Conservation (phyloP, 1,140 invertebrate genomes). For the Harpegnathos saltator region DNA sequence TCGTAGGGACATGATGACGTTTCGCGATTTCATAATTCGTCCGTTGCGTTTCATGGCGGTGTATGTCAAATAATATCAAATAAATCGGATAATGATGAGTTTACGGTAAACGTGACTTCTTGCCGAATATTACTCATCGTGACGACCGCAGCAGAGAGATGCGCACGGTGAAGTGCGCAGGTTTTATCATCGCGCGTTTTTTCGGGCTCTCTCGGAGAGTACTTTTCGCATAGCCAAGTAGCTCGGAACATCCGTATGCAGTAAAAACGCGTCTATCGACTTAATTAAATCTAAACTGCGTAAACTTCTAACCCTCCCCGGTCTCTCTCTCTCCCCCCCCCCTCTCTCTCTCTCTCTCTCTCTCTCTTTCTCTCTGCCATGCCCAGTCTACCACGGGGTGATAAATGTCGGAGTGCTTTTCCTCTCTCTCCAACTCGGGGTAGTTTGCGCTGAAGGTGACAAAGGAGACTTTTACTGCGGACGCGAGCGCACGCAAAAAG, state of each 20-base stretch:
- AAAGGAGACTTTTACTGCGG: conserved; percentile 59
- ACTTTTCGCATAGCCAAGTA: neutral
- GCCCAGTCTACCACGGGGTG: neutral
- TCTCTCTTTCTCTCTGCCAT: no score
- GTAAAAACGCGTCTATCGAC: conserved; percentile 24
- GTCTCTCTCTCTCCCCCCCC: neutral
- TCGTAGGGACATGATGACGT: no score
- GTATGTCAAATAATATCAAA: no score
- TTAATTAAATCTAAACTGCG: conserved; percentile 48
- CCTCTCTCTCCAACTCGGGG: neutral
- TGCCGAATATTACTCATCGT: neutral
- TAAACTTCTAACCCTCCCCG: conserved; percentile 8
- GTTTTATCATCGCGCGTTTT: no score
- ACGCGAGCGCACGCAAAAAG: conserved; percentile 41
- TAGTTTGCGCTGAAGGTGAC: conserved; percentile 32
- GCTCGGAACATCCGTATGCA: neutral
- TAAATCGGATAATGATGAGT: no score
- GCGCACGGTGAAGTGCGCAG: no score
- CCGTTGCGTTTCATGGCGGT: no score
- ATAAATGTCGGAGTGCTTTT: conserved; percentile 22
- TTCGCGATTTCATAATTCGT: no score
- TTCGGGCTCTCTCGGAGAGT: neutral
- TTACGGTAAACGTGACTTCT: neutral
- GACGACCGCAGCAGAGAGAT: no score
- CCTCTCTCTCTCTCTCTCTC: neutral